Evolutionary conservation across 2,113 vertebrate species (phyloP).

Genomic region (Poeciliopsis occidentalis): DNA sequence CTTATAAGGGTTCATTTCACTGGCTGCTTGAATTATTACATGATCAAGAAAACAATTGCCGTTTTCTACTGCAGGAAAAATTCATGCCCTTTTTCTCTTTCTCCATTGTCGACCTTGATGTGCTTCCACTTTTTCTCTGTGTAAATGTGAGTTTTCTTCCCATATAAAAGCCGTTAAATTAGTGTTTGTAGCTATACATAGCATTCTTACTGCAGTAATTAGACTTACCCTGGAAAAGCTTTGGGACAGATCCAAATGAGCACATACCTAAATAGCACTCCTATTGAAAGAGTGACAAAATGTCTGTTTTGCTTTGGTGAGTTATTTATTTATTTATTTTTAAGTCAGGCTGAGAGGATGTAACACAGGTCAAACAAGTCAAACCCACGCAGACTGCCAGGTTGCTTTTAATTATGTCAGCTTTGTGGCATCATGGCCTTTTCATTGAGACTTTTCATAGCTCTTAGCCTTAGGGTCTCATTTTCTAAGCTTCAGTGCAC

Average conservation of each 20-base stretch:
- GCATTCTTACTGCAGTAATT: constrained; percentile 54
- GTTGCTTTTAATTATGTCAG: constrained; percentile 61
- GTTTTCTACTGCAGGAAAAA: constrained; percentile 15
- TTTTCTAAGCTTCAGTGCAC: constrained; percentile 30
- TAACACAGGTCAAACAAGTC: constrained; percentile 49
- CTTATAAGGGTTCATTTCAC: constrained; percentile 14
- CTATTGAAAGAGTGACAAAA: constrained; percentile 35
- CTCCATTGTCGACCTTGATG: neutral
- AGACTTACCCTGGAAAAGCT: constrained; percentile 34
- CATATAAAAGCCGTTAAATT: constrained; percentile 40
- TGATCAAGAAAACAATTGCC: constrained; percentile 9
- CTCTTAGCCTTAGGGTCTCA: constrained; percentile 23
- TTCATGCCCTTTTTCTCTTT: neutral
- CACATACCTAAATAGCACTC: constrained; percentile 32
- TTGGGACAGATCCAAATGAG: constrained; percentile 60
- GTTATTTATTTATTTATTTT: neutral
- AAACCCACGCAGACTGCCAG: constrained; percentile 57
- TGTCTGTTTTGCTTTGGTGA: constrained; percentile 5
- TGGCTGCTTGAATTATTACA: constrained; percentile 32
- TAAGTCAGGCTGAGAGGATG: constrained; percentile 36
- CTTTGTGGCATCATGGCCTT: constrained; percentile 47
- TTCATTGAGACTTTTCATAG: constrained; percentile 43
- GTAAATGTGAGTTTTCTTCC: constrained; percentile 26
- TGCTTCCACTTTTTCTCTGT: constrained; percentile 16
- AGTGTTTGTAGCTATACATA: constrained; percentile 37